A percentile compares a stretch with the other conserved stretches of the same genome.
These are phyloP conservation scores for Apeltes quadracus DNA, from an alignment of 2,113 vertebrate species.

Conservation along the genomic window DNA sequence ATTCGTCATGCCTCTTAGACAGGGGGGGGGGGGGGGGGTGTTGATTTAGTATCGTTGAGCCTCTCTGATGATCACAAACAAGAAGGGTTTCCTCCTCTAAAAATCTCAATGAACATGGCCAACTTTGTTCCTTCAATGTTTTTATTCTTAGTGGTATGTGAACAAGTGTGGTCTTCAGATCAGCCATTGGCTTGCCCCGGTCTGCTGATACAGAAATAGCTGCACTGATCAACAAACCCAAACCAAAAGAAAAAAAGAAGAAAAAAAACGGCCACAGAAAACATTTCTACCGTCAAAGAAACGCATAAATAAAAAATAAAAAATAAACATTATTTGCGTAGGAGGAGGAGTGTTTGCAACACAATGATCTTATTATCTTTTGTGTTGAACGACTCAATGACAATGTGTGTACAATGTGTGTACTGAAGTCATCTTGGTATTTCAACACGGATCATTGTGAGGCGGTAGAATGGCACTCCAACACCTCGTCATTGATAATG, in stretches of 20 bases:
- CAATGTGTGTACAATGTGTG: slow-evolving; percentile 11
- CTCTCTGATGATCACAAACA: slow-evolving; percentile 9
- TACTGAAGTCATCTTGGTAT: slow-evolving; percentile 10
- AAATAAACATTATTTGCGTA: slow-evolving; percentile 49
- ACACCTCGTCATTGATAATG: slow-evolving; percentile 62
- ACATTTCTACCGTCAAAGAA: slow-evolving; percentile 57
- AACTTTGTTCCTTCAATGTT: not conserved
- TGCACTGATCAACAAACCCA: slow-evolving; percentile 73
- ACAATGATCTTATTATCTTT: slow-evolving; percentile 52
- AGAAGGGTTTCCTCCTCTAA: slow-evolving; percentile 23
- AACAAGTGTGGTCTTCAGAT: slow-evolving; percentile 63
- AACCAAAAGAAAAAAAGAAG: slow-evolving; percentile 47
- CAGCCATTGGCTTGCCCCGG: slow-evolving; percentile 53
- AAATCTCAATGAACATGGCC: slow-evolving; percentile 58
- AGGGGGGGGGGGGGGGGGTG: not conserved
- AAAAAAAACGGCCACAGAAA: slow-evolving; percentile 59
- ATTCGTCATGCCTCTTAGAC: slow-evolving; percentile 45
- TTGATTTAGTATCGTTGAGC: slow-evolving; percentile 9
- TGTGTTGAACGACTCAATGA: slow-evolving; percentile 20
- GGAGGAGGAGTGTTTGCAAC: slow-evolving; percentile 46
- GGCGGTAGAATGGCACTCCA: slow-evolving; percentile 58
- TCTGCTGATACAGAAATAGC: slow-evolving; percentile 67
- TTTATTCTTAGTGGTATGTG: slow-evolving; percentile 60
- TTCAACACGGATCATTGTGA: slow-evolving; percentile 63
- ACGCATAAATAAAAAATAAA: slow-evolving; percentile 32